Base-by-base conservation (phyloP, 2,888 invertebrate genomes). In the Dascillus cervinus region DNA sequence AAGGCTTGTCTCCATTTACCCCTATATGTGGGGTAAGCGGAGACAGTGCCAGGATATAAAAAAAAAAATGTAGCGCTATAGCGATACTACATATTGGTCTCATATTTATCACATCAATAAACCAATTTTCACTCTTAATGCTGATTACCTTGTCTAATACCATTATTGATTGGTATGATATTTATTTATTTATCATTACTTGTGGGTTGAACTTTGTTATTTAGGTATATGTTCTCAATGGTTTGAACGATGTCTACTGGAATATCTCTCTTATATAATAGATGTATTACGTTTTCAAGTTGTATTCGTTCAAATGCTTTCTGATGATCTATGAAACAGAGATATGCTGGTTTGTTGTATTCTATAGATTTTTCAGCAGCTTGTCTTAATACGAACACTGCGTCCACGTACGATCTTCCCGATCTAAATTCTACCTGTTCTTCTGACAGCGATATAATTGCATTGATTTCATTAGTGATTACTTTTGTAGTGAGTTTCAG, bases 401-500 rank as follows among this genome's bases (percentile, higher is more conserved):
- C 22, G 9, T 22, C 22, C 5, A 9, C 9, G 15, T 22, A 26
- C 3, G 14, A 27, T 27, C 32, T 32, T 12, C 27, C 26, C 4
- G 27, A 12, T 12, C 32, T 8, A 11, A 32, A 32, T 11, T 27
- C 22, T 22, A 27, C 22, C 17, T 32, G 4, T 20, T 32, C 26
- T 9, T 32, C 26, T 26, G 21, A 20, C 19, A 32, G 10, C 14
- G 17, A n/a, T 22, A 27, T 32, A 13, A 14, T 17, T 5, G 11
- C n/a, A 22, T 27, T 27, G 20, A 32, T 32, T 15, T 24, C 28
- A 11, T 29, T 24, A 8, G 14, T 29, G 19, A 29, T 34, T 12
- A 34, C 17, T 34, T 26, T 35, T 11, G 35, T 35, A 3, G 11
- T 9, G 21, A 23, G 13, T 21, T 34, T 32, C 8, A 21, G 17